These are phyloP conservation scores for Calypte anna DNA, from an alignment of 2,113 vertebrate genomes.

Conservation along the genomic window DNA sequence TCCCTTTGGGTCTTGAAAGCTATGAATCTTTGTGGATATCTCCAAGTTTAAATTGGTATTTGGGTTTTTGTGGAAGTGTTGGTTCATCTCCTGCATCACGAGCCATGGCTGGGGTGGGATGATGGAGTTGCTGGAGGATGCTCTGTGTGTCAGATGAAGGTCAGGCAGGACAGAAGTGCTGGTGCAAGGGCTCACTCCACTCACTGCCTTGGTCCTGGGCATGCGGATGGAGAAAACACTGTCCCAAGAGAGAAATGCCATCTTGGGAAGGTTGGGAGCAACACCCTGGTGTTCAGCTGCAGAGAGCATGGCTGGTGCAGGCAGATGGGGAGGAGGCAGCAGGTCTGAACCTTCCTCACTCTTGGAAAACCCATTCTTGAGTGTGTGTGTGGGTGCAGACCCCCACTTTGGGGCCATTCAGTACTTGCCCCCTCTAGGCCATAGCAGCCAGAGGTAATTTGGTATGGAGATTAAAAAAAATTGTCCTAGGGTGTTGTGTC, in stretches of 20 bases:
- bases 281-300: background rate
- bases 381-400: background rate
- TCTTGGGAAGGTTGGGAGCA: background rate
- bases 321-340: too few species aligned
- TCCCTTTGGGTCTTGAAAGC: slow-evolving; percentile 12
- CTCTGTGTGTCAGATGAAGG: background rate
- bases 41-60: background rate
- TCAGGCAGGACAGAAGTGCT: background rate
- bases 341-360: too few species aligned
- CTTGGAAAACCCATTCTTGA: background rate
- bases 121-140: background rate
- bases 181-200: background rate
- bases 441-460: too few species aligned
- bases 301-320: background rate
- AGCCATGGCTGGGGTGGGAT: background rate
- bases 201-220: background rate
- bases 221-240: background rate
- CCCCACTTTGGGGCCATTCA: too few species aligned
- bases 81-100: background rate
- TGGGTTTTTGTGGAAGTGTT: background rate
- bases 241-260: background rate
- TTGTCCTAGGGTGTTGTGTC: too few species aligned
- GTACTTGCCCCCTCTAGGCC: too few species aligned
- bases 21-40: background rate
- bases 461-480: too few species aligned